Evolutionary conservation across 2,888 invertebrate genomes (phyloP), one percentile per base, ranked within the genome.

Genomic region (Pasiphila rectangulata): DNA sequence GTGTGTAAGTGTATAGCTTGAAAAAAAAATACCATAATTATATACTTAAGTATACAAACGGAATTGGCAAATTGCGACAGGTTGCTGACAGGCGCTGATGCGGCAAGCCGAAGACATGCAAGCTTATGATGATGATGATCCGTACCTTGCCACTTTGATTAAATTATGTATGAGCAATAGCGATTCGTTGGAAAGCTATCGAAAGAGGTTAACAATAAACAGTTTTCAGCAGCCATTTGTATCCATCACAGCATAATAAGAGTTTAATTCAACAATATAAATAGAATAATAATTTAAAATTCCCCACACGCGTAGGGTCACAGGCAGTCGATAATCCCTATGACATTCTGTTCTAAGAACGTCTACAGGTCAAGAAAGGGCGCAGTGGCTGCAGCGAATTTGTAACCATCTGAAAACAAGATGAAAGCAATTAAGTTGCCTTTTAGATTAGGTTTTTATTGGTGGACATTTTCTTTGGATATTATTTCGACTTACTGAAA

Each of bases 331-430:
- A 74, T 75, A 76, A 76, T 75, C 75, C 72, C 67, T 68, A 70
- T 76, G 79, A 79, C 79, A 79, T 77, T 79, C 66, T 58, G 69
- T 64, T 69, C 71, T 61, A 19, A 62, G 72, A 74, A 65, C 78
- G 79, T 79, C 79, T 79, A 63, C 78, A 79, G 79, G 79, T 79
- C 79, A 64, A 61, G 46, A 54, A 69, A 72, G 75, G 76, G 66
- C 73, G 55, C 43, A 70, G 69, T 68, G 71, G 66, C 63, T 68
- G 68, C 66, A 61, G 32, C 54, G 32, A 54, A 66, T 64, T 60
- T 58, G 64, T 56, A 59, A 61, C 61, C 63, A 60, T 63, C 65
- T 50, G 59, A 61, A 69, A 65, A 61, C 50, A 63, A 61, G 60
- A 61, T 51, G 58, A 69, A 63, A 61, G 59, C 62, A 66, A 70